Conservation (phyloP, 1,140 invertebrate genomes). For the Lucilia cuprina region DNA sequence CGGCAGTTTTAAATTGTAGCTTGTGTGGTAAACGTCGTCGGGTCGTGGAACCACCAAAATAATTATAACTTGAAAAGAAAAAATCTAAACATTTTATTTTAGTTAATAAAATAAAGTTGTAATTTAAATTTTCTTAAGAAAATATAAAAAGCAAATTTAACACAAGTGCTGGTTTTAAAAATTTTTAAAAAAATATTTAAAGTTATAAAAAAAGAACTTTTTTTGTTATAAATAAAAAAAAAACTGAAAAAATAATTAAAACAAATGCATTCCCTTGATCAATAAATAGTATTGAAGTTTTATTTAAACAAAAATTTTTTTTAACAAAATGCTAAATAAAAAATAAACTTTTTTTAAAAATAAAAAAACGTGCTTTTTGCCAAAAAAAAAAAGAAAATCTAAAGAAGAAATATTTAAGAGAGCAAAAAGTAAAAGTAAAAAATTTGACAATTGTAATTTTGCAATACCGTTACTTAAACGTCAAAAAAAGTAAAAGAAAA, state of each 20-base stretch:
- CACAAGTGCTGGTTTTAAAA: neutral
- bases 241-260: neutral
- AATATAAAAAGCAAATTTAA: neutral
- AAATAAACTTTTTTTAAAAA: slow-evolving; percentile 17
- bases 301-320: slow-evolving; percentile 7
- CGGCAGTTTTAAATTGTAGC: slow-evolving; percentile 41
- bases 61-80: neutral
- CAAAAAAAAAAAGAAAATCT: slow-evolving; percentile 1
- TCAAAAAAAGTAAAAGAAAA: neutral
- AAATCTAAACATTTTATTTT: slow-evolving; percentile 18
- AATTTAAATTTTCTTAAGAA: neutral
- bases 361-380: slow-evolving; percentile 16
- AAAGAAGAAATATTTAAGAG: slow-evolving; percentile 6
- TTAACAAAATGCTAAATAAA: neutral
- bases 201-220: slow-evolving; percentile 8
- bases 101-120: slow-evolving; percentile 15
- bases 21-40: slow-evolving; percentile 39
- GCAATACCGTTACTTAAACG: slow-evolving; percentile 14
- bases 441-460: slow-evolving; percentile 29
- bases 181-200: slow-evolving; percentile 4
- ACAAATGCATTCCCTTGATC: neutral
- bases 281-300: slow-evolving; percentile 20
- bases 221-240: neutral
- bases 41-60: slow-evolving; percentile 33
- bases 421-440: neutral